Evolutionary conservation across 2,113 vertebrate species (phyloP).

Genomic region (Gorsachius goisagi): DNA sequence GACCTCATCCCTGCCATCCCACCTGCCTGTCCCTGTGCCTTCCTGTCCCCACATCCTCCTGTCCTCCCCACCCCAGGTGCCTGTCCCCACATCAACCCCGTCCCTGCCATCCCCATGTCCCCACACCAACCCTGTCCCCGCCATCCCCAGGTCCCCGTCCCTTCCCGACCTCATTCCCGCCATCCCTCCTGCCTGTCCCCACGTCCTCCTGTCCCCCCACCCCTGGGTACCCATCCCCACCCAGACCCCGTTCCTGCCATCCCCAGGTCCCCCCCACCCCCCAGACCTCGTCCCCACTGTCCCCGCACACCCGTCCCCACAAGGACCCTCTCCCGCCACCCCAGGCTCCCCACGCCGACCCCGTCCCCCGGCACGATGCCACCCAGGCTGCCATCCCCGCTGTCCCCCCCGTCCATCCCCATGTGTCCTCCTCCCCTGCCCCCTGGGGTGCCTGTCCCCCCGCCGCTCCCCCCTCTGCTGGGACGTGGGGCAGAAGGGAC

Average conservation of each 20-base stretch:
- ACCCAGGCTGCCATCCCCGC: neutral
- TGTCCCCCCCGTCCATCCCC: neutral
- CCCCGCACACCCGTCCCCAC: neutral
- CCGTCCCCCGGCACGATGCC: neutral
- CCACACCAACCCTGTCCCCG: neutral
- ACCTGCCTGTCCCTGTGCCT: too few species aligned
- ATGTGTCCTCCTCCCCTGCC: neutral
- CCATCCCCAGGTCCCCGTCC: neutral
- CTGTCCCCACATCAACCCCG: too few species aligned
- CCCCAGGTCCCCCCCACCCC: neutral
- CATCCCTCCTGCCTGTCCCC: neutral
- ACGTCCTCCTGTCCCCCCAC: neutral
- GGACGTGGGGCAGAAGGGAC: neutral
- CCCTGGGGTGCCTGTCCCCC: neutral
- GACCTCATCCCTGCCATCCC: too few species aligned
- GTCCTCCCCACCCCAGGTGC: too few species aligned
- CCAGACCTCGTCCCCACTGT: neutral
- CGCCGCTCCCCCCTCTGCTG: rapidly evolving
- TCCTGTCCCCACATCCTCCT: too few species aligned
- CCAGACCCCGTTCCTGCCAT: too few species aligned
- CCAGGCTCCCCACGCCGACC: neutral
- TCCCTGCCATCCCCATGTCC: neutral
- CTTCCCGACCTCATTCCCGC: too few species aligned
- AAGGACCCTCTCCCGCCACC: too few species aligned
- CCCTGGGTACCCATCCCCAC: too few species aligned